These are phyloP conservation scores for Phalloptychus januarius DNA, from an alignment of 2,797 vertebrate species.

Conservation along the genomic window DNA sequence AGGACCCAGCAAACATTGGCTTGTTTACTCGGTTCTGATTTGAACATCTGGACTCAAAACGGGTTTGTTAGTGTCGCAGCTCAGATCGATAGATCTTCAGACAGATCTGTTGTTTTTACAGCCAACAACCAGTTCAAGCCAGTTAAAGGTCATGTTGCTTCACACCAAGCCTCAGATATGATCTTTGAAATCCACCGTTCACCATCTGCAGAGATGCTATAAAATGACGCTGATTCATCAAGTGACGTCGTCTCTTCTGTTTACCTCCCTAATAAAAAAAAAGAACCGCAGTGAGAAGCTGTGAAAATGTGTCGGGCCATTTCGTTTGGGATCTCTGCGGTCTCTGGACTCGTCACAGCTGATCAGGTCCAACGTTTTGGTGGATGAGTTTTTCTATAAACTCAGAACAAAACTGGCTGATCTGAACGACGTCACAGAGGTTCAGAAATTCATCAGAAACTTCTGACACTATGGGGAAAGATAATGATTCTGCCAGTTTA, in stretches of 20 bases:
- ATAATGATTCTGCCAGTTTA: background rate
- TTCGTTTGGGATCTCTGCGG: slow-evolving; percentile 15
- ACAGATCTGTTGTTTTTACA: slow-evolving; percentile 27
- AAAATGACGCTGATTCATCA: background rate
- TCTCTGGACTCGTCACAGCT: slow-evolving; percentile 6
- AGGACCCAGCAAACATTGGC: background rate
- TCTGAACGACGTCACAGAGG: background rate
- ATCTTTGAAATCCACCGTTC: slow-evolving; percentile 6
- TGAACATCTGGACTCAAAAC: slow-evolving; percentile 1
- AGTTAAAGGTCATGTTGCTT: slow-evolving; percentile 25
- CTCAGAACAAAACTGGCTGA: background rate
- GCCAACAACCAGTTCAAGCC: slow-evolving; percentile 28
- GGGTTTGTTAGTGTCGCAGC: background rate
- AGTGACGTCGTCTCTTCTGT: background rate
- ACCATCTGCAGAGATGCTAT: background rate
- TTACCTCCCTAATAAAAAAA: slow-evolving; percentile 11
- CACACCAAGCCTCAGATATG: background rate
- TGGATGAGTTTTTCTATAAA: background rate
- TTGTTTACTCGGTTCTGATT: background rate
- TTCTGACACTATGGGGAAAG: background rate
- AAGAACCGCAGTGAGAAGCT: slow-evolving; percentile 7
- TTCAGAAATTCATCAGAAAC: background rate
- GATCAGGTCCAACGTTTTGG: background rate
- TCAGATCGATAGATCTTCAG: slow-evolving; percentile 28
- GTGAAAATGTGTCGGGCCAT: slow-evolving; percentile 18